These are phyloP conservation scores for Synergus laeviventris DNA, from an alignment of 2,888 invertebrate species.

Conservation along the genomic window DNA sequence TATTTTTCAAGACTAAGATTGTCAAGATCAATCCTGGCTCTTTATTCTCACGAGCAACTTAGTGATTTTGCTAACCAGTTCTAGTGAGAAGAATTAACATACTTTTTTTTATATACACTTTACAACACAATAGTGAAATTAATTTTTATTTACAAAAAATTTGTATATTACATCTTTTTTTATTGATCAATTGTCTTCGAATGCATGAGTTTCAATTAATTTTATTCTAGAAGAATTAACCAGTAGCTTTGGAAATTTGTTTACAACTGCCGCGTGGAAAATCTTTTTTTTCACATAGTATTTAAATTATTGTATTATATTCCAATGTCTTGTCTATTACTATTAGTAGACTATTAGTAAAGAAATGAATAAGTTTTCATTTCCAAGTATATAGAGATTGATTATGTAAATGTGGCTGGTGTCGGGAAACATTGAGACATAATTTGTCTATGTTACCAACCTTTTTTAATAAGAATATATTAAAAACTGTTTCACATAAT, in stretches of 20 bases:
- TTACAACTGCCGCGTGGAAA: background rate
- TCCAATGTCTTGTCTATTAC: background rate
- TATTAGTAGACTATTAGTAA: background rate
- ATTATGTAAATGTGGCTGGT: slow-evolving; percentile 55
- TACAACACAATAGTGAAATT: background rate
- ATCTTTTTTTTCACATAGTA: background rate
- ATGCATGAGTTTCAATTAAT: background rate
- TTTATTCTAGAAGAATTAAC: background rate
- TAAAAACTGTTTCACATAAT: background rate
- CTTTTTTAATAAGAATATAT: slow-evolving; percentile 1
- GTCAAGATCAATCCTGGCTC: slow-evolving; percentile 24
- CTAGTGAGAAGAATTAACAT: slow-evolving; percentile 20
- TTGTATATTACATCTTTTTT: background rate
- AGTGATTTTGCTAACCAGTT: slow-evolving; percentile 19
- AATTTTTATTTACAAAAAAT: background rate
- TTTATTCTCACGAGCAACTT: slow-evolving; percentile 22
- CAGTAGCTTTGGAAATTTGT: background rate
- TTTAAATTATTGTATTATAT: slow-evolving; percentile 11
- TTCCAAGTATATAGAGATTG: background rate
- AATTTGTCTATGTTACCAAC: slow-evolving; percentile 25
- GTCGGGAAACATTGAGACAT: slow-evolving; percentile 50
- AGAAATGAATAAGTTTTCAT: background rate
- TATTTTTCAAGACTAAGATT: slow-evolving; percentile 34
- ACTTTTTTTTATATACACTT: background rate
- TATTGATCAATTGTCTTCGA: slow-evolving; percentile 2